Percentiles rank a stretch among this genome's conserved stretches.
Conservation (phyloP, 2,113 vertebrate genomes). For the Ranitomeya imitator region DNA sequence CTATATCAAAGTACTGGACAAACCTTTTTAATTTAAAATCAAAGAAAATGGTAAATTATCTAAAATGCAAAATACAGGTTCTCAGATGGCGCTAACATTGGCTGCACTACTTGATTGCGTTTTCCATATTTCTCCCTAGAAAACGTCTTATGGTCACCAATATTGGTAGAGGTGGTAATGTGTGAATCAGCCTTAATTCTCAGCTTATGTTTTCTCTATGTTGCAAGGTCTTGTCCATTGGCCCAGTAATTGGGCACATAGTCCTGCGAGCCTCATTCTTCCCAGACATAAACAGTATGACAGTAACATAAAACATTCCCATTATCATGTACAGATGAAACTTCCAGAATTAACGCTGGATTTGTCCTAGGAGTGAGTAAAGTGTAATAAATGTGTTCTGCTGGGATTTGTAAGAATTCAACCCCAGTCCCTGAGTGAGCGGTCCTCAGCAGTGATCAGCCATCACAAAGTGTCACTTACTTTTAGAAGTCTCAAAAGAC, state of each 20-base stretch:
- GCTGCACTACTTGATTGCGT: not conserved
- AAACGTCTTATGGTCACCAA: too few relatives aligned
- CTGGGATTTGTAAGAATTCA: not conserved
- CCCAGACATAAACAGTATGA: not conserved
- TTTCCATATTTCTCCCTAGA: not conserved
- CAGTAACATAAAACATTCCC: not conserved
- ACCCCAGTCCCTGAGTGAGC: not conserved
- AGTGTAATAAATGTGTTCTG: not conserved
- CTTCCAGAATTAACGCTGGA: not conserved
- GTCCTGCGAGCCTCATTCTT: not conserved
- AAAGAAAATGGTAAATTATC: too few relatives aligned
- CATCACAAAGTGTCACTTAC: constrained; percentile 71
- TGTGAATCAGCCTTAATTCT: not conserved
- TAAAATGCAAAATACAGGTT: too few relatives aligned
- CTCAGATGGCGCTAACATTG: not conserved
- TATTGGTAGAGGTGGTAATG: not conserved
- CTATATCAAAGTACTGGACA: too few relatives aligned
- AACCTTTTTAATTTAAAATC: too few relatives aligned
- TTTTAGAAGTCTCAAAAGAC: constrained; percentile 93
- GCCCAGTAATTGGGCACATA: not conserved
- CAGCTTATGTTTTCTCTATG: not conserved
- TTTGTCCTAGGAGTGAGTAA: not conserved
- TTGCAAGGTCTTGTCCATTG: not conserved
- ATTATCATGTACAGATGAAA: not conserved
- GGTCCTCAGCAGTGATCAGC: not conserved